Base-by-base conservation (phyloP, 2,888 invertebrate species). In the Plebejus argus region DNA sequence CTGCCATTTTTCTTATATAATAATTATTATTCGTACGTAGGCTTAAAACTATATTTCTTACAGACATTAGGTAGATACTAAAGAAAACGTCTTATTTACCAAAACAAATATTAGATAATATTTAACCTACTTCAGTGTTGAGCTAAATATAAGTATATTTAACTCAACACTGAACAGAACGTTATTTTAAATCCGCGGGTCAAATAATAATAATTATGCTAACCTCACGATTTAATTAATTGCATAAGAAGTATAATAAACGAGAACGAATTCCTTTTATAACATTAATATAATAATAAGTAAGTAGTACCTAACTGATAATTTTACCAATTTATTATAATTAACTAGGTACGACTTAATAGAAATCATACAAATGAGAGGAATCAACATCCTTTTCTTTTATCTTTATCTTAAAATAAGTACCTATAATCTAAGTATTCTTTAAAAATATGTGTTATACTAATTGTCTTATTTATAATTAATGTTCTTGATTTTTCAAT, bases 191-290 rank as follows among this genome's bases (percentile, higher is more conserved):
- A 72, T 83, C 83, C 84, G 81, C 78, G 82, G 89, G 87, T 89
- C 87, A 89, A 85, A 82, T 82, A n/a, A n/a, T n/a, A n/a, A n/a
- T n/a, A n/a, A 28, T 28, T 28, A 86, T 87, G 84, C 61, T 88
- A 85, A 87, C 85, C 86, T 84, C 83, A 79, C 75, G 78, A 77
- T 78, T 81, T 82, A 81, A 83, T 45, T 72, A 6, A 20, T 23
- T 15, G 45, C 23, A 83, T 71, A 79, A 84, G 84, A 84, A 82
- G 80, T 83, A 82, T 82, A 82, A 83, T 82, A 82, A 86, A 53
- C 18, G 5, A 53, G 85, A 85, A 83, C 82, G 82, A 81, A 78
- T 80, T 58, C 8, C 20, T 20, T 20, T 58, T 8, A 8, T 58
- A 8, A 58, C 2, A 20, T 20, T 58, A 58, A 20, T 58, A 58